A percentile compares a stretch with the other conserved stretches of the same genome.
Evolutionary conservation across 2,888 invertebrate species (phyloP).

Genomic region (Petrolisthes cinctipes): DNA sequence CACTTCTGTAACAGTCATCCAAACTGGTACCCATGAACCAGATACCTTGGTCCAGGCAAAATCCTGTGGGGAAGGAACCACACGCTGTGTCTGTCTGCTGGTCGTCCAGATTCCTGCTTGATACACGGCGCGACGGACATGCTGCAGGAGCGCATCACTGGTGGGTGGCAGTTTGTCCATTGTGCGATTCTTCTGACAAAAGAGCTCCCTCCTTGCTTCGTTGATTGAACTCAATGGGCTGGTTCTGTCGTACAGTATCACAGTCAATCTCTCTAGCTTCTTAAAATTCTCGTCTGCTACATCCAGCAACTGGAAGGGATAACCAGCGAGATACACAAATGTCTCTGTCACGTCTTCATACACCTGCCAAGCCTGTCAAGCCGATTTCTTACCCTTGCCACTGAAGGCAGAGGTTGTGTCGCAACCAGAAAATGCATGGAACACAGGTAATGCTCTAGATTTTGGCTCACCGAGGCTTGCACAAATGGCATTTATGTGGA

Average conservation of each 20-base stretch:
- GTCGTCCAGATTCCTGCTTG: neutral
- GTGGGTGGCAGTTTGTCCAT: conserved; percentile 19
- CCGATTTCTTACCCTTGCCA: no score
- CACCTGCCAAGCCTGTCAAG: no score
- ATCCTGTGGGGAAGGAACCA: conserved; percentile 16
- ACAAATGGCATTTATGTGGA: neutral
- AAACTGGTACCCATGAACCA: no score
- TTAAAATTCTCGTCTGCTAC: neutral
- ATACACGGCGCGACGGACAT: neutral
- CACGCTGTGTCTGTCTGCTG: conserved; percentile 9
- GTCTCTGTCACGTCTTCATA: no score
- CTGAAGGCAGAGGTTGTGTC: neutral
- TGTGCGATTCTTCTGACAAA: no score
- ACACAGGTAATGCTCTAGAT: neutral
- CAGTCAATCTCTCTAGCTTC: conserved; percentile 8
- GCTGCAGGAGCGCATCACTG: conserved; percentile 1
- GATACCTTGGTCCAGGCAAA: no score
- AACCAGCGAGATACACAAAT: no score
- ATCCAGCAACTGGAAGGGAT: neutral
- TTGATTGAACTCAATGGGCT: neutral
- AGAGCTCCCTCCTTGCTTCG: conserved; percentile 11
- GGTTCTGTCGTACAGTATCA: conserved; percentile 8
- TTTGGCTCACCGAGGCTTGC: no score
- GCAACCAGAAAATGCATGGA: neutral
- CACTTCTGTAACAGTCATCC: no score